Evolutionary conservation across 2,888 invertebrate genomes (phyloP).

Genomic region (Brenthis daphne): DNA sequence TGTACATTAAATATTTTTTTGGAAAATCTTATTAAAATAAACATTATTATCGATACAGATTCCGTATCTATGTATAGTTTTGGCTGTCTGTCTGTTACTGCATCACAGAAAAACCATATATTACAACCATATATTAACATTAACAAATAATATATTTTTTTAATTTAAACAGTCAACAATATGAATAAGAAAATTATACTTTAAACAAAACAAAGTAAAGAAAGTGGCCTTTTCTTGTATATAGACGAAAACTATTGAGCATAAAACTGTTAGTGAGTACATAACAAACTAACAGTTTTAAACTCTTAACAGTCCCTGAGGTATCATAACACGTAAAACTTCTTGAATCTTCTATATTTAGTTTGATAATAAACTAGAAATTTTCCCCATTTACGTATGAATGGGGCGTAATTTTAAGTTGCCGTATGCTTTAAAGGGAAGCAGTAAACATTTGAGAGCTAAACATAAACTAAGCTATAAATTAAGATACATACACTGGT

Average conservation of each 20-base stretch:
- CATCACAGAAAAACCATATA: too few species aligned
- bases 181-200: too few species aligned
- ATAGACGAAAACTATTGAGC: constrained; percentile 1
- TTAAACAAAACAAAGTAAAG: too few species aligned
- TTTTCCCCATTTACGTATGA: constrained; percentile 35
- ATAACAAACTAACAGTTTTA: constrained; percentile 24
- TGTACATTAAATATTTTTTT: too few species aligned
- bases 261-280: not conserved
- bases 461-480: constrained; percentile 8
- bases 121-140: too few species aligned
- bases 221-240: not conserved
- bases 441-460: constrained; percentile 13
- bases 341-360: constrained; percentile 35
- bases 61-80: too few species aligned
- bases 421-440: constrained; percentile 20
- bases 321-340: constrained; percentile 32
- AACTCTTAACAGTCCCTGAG: constrained; percentile 28
- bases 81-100: too few species aligned
- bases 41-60: too few species aligned
- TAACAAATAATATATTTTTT: too few species aligned
- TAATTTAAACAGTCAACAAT: too few species aligned
- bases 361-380: constrained; percentile 36
- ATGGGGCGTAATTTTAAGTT: constrained; percentile 32
- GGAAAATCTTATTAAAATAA: too few species aligned
- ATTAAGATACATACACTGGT: not conserved